Percentiles rank a stretch among this genome's conserved stretches.
Conservation (phyloP, 2,113 vertebrate genomes). For the Perca schrenkii region DNA sequence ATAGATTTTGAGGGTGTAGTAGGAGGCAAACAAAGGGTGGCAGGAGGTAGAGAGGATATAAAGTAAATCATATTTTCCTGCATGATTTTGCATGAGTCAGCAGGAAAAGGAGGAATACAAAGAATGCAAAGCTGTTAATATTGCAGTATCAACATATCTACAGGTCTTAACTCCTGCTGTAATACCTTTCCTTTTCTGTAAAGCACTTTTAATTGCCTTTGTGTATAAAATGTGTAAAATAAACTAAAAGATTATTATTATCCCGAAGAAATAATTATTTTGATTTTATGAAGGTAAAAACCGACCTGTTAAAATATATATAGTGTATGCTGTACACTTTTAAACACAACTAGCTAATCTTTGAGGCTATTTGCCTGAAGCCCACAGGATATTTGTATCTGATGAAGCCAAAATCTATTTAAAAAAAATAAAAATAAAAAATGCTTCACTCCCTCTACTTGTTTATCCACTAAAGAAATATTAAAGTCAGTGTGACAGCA, state of each 20-base stretch:
- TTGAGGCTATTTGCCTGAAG: background rate
- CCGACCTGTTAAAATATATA: background rate
- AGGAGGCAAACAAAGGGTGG: background rate
- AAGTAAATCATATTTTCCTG: background rate
- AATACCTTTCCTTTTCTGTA: too few species aligned
- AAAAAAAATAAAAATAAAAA: too few species aligned
- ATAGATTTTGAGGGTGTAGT: background rate
- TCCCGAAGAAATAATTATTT: background rate
- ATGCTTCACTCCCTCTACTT: background rate
- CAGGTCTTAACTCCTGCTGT: too few species aligned
- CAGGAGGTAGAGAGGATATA: background rate
- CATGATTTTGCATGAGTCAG: background rate
- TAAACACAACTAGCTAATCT: background rate
- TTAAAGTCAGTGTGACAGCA: background rate
- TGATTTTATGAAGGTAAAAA: background rate
- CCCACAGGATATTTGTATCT: background rate
- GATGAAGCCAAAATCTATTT: background rate
- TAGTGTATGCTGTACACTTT: background rate
- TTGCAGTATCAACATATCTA: too few species aligned
- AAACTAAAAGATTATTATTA: too few species aligned
- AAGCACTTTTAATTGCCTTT: too few species aligned
- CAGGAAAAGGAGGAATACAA: too few species aligned
- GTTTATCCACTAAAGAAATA: conserved; percentile 5
- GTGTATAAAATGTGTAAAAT: too few species aligned
- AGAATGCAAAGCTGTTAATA: too few species aligned